Conservation (phyloP, 1,140 invertebrate species). For the Tetragnatha versicolor region DNA sequence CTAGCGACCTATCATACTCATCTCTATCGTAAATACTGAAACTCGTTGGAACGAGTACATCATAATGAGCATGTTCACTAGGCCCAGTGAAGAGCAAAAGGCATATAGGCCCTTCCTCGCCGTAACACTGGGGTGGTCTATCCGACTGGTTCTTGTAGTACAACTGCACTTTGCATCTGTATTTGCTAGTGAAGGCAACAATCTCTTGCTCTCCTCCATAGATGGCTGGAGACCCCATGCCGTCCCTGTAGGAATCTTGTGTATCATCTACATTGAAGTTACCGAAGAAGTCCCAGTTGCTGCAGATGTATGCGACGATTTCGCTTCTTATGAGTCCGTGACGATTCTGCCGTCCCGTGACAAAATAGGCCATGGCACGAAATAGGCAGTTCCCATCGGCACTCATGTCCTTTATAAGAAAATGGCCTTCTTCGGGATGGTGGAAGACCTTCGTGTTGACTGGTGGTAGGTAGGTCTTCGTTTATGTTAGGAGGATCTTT, state of each 20-base stretch:
- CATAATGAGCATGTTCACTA: neutral
- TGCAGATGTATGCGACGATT: neutral
- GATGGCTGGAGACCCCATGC: neutral
- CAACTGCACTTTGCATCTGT: neutral
- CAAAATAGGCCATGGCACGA: slow-evolving; percentile 13
- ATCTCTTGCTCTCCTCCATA: slow-evolving; percentile 8
- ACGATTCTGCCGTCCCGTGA: neutral
- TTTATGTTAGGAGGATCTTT: too few relatives aligned
- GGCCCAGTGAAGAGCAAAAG: neutral
- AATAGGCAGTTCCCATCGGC: slow-evolving; percentile 23
- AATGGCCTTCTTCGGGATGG: too few relatives aligned
- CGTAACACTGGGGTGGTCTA: neutral
- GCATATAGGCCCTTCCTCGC: neutral
- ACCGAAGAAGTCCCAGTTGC: neutral
- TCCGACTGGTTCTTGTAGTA: neutral
- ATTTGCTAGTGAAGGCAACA: slow-evolving; percentile 5
- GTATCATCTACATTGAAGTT: neutral
- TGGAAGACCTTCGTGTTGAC: too few relatives aligned
- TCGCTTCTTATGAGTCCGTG: neutral
- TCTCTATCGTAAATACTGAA: too few relatives aligned
- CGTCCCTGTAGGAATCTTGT: neutral
- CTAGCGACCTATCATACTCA: too few relatives aligned
- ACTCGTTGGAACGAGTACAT: neutral
- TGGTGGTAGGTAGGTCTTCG: too few relatives aligned
- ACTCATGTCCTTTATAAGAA: too few relatives aligned